A percentile compares a stretch with the other conserved stretches of the same genome.
phyloP scores from a whole-genome alignment of 2,113 vertebrate genomes.

The Athene noctua region DNA sequence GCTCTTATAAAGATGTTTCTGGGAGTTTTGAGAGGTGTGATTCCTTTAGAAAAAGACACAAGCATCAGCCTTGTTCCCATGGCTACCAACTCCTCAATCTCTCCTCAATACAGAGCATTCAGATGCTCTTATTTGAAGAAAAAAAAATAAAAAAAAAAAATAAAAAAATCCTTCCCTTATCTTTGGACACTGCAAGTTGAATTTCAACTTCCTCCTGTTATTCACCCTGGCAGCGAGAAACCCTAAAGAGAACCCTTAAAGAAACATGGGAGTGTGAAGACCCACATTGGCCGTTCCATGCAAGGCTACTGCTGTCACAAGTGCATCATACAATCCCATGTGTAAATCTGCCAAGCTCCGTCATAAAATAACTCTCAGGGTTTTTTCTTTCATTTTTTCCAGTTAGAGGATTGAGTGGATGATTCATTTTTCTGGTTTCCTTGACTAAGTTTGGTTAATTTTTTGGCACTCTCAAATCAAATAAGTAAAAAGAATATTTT shows the following conservation, averaged over 20 bases:
- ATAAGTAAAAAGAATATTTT: not conserved
- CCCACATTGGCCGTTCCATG: not conserved
- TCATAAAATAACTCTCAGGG: not conserved
- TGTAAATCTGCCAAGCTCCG: not conserved
- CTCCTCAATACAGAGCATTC: conserved; percentile 2
- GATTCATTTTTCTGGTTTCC: not conserved
- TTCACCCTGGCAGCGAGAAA: not conserved
- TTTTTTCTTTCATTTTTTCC: not conserved
- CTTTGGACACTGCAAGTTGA: not conserved
- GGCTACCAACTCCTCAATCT: conserved; percentile 19
- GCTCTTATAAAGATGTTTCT: conserved; percentile 12
- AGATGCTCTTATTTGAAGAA: not conserved
- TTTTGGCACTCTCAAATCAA: not conserved
- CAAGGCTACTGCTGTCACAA: not conserved
- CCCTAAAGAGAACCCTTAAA: not conserved
- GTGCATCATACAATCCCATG: not conserved
- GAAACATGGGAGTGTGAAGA: not conserved
- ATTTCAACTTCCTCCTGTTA: not conserved
- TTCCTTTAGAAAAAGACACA: conserved; percentile 21
- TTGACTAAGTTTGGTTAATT: not conserved
- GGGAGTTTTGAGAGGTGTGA: not conserved
- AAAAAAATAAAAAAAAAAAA: not conserved
- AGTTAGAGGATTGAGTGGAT: not conserved
- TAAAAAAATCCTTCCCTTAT: not conserved
- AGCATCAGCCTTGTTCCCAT: conserved; percentile 47